These are phyloP conservation scores for Sitobion miscanthi DNA, from an alignment of 1,140 invertebrate species.

Conservation along the genomic window DNA sequence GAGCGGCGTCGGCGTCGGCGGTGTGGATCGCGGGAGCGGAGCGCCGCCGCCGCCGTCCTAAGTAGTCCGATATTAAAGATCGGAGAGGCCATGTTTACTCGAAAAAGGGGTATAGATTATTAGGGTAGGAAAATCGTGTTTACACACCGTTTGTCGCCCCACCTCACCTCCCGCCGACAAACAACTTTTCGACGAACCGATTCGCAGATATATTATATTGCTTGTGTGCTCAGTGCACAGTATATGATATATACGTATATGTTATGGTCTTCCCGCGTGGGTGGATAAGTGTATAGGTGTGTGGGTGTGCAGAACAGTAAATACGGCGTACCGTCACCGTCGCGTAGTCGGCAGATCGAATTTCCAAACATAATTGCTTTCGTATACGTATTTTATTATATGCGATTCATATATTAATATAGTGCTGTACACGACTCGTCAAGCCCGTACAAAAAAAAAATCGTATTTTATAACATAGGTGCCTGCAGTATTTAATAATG, in stretches of 20 bases:
- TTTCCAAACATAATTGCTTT: slow-evolving; percentile 41
- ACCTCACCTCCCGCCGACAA: background rate
- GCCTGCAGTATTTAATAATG: too few relatives aligned
- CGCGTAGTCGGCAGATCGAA: background rate
- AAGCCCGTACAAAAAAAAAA: background rate
- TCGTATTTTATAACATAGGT: background rate
- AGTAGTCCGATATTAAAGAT: slow-evolving; percentile 56
- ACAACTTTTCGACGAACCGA: slow-evolving; percentile 31
- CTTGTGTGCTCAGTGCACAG: background rate
- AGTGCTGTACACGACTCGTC: background rate
- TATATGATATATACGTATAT: background rate
- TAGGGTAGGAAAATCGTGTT: slow-evolving; percentile 48
- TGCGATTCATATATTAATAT: background rate
- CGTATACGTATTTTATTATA: background rate
- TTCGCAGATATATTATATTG: slow-evolving; percentile 26
- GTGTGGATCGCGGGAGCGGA: background rate
- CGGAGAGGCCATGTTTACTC: slow-evolving; percentile 46
- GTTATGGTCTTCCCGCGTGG: background rate
- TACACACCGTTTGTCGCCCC: slow-evolving; percentile 33
- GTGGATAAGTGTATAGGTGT: background rate
- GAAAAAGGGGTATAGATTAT: slow-evolving; percentile 51
- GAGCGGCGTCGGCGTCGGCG: background rate
- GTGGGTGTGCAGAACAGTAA: background rate
- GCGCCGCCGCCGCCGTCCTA: background rate
- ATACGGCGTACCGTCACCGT: background rate